phyloP scores from a whole-genome alignment of 2,888 invertebrate genomes.

The Coelinius sp. region DNA sequence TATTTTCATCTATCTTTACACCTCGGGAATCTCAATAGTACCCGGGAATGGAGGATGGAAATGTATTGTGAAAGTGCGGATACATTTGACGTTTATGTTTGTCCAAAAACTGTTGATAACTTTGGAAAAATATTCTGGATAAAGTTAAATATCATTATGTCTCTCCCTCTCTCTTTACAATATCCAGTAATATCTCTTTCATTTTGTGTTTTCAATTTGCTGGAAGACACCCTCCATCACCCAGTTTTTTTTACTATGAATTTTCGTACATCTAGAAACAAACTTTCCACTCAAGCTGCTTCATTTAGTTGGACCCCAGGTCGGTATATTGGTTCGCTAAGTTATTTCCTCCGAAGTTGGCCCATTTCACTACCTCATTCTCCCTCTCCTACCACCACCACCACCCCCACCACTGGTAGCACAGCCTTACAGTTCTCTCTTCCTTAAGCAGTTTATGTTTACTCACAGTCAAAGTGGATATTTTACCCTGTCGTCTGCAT shows the following conservation, averaged over 20 bases:
- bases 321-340: slow-evolving; percentile 59
- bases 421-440: neutral
- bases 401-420: neutral
- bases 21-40: slow-evolving; percentile 2
- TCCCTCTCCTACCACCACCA: slow-evolving; percentile 29
- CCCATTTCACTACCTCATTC: slow-evolving; percentile 48
- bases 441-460: slow-evolving; percentile 56
- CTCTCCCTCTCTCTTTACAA: neutral
- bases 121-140: neutral
- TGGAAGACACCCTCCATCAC: slow-evolving; percentile 38
- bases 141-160: neutral
- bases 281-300: slow-evolving; percentile 66
- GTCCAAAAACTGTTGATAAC: neutral
- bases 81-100: slow-evolving; percentile 16
- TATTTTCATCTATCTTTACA: slow-evolving; percentile 44
- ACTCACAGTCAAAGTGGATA: slow-evolving; percentile 55
- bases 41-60: slow-evolving; percentile 7
- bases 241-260: slow-evolving; percentile 47
- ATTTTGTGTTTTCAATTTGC: slow-evolving; percentile 59
- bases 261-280: slow-evolving; percentile 57
- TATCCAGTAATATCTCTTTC: slow-evolving; percentile 45
- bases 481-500: slow-evolving; percentile 52
- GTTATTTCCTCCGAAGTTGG: slow-evolving; percentile 58
- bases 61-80: slow-evolving; percentile 1
- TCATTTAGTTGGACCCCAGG: slow-evolving; percentile 60